Evolutionary conservation across 1,140 invertebrate genomes (phyloP).

Genomic region (Artemia franciscana): DNA sequence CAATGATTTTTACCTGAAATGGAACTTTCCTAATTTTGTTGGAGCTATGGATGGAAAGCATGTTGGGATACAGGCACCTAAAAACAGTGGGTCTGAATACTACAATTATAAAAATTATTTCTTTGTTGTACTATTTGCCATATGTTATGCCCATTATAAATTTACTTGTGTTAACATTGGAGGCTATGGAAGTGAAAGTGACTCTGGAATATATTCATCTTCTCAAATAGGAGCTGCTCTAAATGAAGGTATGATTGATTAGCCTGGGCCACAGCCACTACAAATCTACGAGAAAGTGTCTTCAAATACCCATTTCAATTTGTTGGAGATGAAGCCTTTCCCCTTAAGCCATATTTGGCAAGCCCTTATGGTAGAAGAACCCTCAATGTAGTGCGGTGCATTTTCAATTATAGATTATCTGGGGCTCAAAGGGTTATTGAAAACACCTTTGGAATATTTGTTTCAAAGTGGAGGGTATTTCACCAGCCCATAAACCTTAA

Average conservation of each 20-base stretch:
- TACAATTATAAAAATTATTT: conserved; percentile 13
- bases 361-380: conserved; percentile 20
- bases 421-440: conserved; percentile 4
- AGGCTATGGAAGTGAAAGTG: neutral
- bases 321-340: conserved; percentile 24
- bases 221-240: neutral
- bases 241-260: conserved; percentile 9
- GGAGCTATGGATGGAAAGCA: conserved; percentile 15
- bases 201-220: neutral
- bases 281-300: conserved; percentile 12
- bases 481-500: neutral
- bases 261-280: conserved; percentile 11
- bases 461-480: conserved; percentile 5
- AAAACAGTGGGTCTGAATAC: no score
- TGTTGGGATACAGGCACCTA: conserved; percentile 11
- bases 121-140: conserved; percentile 10
- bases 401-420: conserved; percentile 14
- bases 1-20: conserved; percentile 9
- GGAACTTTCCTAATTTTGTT: conserved; percentile 15
- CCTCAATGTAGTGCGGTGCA: conserved; percentile 11
- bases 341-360: conserved; percentile 19
- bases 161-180: conserved; percentile 12
- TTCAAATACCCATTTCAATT: conserved; percentile 16
- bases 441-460: conserved; percentile 8
- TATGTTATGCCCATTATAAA: conserved; percentile 11